A percentile compares a stretch with the other conserved stretches of the same genome.
Conservation (phyloP, 2,797 vertebrate species). For the Phoebastria nigripes region DNA sequence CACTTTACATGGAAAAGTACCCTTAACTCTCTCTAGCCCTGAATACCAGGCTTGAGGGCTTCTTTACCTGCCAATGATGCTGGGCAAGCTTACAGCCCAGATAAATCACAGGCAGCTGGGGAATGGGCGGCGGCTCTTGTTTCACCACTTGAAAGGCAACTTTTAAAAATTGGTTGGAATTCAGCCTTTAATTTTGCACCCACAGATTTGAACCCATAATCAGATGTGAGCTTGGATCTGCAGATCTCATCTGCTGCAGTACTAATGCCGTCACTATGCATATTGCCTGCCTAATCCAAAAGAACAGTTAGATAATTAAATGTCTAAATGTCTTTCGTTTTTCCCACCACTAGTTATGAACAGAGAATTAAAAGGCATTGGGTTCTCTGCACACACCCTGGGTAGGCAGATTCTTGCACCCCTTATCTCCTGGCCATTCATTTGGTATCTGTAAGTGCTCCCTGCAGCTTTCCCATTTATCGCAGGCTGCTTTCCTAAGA, state of each 20-base stretch:
- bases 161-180: neutral
- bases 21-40: conserved; percentile 30
- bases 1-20: conserved; percentile 1
- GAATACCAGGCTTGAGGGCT: conserved; percentile 17
- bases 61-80: conserved; percentile 21
- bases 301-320: conserved; percentile 14
- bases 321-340: neutral
- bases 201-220: neutral
- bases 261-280: neutral
- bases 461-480: neutral
- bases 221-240: neutral
- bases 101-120: conserved; percentile 19
- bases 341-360: neutral
- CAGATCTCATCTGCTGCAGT: neutral
- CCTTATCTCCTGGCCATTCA: neutral
- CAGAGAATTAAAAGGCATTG: neutral
- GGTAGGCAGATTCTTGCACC: neutral
- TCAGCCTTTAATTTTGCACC: conserved; percentile 50
- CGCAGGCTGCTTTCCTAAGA: neutral
- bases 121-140: neutral
- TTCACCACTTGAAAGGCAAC: conserved; percentile 33
- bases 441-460: neutral
- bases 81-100: conserved; percentile 9
- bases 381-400: neutral
- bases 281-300: neutral